Conservation (phyloP, 1,140 invertebrate species). For the Microplitis demolitor region DNA sequence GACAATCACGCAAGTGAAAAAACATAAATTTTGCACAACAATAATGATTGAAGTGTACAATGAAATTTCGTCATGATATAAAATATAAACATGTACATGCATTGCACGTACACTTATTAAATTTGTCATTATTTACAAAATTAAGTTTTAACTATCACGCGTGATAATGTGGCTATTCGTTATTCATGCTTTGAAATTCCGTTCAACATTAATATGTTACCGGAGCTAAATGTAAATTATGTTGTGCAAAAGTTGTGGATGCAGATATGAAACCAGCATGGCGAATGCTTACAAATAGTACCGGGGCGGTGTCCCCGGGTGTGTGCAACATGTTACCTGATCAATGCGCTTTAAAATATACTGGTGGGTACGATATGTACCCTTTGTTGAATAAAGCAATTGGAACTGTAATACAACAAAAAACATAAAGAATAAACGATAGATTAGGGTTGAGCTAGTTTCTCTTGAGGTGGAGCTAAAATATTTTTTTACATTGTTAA, state of each 20-base stretch:
- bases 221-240: conserved; percentile 46
- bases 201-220: conserved; percentile 27
- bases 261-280: conserved; percentile 59
- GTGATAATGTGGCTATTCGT: not conserved
- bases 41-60: too few species aligned
- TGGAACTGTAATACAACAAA: not conserved
- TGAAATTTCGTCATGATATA: too few species aligned
- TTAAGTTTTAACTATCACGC: conserved; percentile 49
- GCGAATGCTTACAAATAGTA: conserved; percentile 62
- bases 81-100: too few species aligned
- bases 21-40: too few species aligned
- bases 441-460: not conserved
- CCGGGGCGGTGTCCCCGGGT: conserved; percentile 49
- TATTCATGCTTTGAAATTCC: conserved; percentile 39
- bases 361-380: not conserved
- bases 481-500: too few species aligned
- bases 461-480: not conserved
- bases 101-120: too few species aligned
- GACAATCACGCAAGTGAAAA: too few species aligned
- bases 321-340: not conserved
- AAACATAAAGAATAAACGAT: not conserved
- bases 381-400: conserved; percentile 3
- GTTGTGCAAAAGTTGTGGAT: conserved; percentile 54
- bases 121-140: conserved; percentile 32
- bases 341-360: conserved; percentile 16